Base-by-base conservation (phyloP, 2,888 invertebrate species). In the Coelogynopora nodosa region DNA sequence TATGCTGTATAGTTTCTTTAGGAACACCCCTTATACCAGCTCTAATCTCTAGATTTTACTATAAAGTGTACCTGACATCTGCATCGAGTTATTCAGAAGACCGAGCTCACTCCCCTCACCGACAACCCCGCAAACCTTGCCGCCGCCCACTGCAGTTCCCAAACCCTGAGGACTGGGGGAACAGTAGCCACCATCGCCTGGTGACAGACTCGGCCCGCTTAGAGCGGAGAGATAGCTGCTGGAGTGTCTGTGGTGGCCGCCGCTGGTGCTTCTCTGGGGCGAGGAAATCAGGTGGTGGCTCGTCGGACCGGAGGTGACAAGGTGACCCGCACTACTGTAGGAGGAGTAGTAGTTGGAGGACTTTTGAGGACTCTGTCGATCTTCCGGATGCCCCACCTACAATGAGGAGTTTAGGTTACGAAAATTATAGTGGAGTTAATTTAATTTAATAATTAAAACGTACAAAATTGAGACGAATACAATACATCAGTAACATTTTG, bases 11-110 rank as follows among this genome's bases (percentile, higher is more conserved):
- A n/a, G n/a, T n/a, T n/a, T n/a, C n/a, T n/a, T n/a, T n/a, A n/a
- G n/a, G n/a, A n/a, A n/a, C n/a, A n/a, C n/a, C n/a, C n/a, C n/a
- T n/a, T n/a, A n/a, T n/a, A n/a, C n/a, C n/a, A n/a, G n/a, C n/a
- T n/a, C n/a, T n/a, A n/a, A n/a, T n/a, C n/a, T n/a, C n/a, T n/a
- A n/a, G n/a, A n/a, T n/a, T n/a, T n/a, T n/a, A n/a, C n/a, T n/a
- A n/a, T n/a, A n/a, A n/a, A n/a, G n/a, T n/a, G n/a, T n/a, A 74
- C 74, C 74, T 74, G 74, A n/a, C 74, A 74, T 74, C 5, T 74
- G 18, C 18, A 5, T 13, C 27, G 27, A 13, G 18, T 13, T 5
- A 2, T 2, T 5, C 10, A 74, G 74, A 23, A 74, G 23, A 5
- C 74, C 23, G 2, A 74, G 74, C 23, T 74, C 74, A 74, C 74